Percentiles rank a stretch among this genome's conserved stretches.
These are phyloP conservation scores for Micromesistius poutassou DNA, from an alignment of 2,797 vertebrate species.

Conservation along the genomic window DNA sequence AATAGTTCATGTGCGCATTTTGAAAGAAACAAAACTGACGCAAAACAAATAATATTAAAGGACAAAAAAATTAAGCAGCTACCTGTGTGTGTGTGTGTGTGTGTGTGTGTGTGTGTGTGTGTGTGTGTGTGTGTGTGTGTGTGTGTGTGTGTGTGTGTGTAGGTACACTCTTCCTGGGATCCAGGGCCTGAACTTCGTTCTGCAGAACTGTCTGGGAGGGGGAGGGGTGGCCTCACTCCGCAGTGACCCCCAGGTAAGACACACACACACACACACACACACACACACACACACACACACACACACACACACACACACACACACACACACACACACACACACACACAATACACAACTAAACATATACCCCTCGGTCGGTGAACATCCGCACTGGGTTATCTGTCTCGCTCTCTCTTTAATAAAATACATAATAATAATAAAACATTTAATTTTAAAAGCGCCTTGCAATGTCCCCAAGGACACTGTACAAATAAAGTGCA, in stretches of 20 bases:
- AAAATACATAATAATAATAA: no score
- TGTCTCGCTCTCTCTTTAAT: not conserved
- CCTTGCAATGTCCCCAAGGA: no score
- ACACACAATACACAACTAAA: not conserved
- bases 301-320: slow-evolving; percentile 1
- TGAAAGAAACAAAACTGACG: no score
- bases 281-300: slow-evolving; percentile 3
- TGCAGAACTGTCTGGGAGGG: slow-evolving; percentile 81
- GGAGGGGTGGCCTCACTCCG: slow-evolving; percentile 82
- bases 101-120: no score
- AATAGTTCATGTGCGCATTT: no score
- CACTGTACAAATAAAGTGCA: no score
- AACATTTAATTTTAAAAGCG: no score
- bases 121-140: slow-evolving; percentile 13
- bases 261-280: slow-evolving; percentile 1
- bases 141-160: slow-evolving; percentile 14
- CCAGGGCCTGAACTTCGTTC: slow-evolving; percentile 82
- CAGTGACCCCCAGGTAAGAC: slow-evolving; percentile 83
- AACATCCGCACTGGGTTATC: not conserved
- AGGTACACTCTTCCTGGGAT: slow-evolving; percentile 84
- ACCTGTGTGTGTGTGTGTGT: slow-evolving; percentile 13
- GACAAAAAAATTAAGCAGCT: not conserved
- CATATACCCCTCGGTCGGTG: not conserved
- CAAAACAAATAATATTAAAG: not conserved
- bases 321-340: slow-evolving; percentile 4